Conservation (phyloP, 2,113 vertebrate genomes). For the Hymenochirus boettgeri region DNA sequence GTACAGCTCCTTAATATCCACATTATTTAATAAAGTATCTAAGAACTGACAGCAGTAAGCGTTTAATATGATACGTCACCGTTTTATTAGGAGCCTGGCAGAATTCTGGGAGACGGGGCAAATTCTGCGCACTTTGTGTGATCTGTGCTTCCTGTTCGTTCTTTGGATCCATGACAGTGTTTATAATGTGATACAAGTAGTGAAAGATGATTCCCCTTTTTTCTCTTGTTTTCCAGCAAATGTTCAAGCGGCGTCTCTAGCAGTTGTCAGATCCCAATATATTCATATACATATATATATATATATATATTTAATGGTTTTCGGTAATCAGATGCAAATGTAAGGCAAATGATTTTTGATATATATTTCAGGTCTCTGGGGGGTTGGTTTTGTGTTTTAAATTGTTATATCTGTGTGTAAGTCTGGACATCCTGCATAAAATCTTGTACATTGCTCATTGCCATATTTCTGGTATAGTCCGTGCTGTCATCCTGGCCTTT, state of each 20-base stretch:
- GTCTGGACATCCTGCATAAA: constrained; percentile 47
- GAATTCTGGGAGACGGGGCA: constrained; percentile 4
- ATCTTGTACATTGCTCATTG: constrained; percentile 50
- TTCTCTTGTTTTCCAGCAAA: neutral
- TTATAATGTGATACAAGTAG: neutral
- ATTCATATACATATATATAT: too few species aligned
- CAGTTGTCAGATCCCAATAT: too few species aligned
- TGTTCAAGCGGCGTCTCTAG: neutral
- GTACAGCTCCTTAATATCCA: neutral
- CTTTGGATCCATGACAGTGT: too few species aligned
- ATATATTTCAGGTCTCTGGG: constrained; percentile 41
- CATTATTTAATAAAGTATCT: constrained; percentile 33
- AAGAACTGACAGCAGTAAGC: constrained; percentile 16
- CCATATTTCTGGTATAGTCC: too few species aligned
- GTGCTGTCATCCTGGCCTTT: too few species aligned
- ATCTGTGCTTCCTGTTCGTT: neutral
- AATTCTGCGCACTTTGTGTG: neutral
- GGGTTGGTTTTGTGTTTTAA: constrained; percentile 47
- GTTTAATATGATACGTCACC: constrained; percentile 26
- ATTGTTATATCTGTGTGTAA: constrained; percentile 52
- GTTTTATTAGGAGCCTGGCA: constrained; percentile 36
- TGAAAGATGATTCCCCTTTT: neutral
- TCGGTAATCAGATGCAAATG: constrained; percentile 28
- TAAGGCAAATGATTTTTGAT: constrained; percentile 38
- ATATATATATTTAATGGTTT: neutral